Evolutionary conservation across 2,797 vertebrate genomes (phyloP).

Genomic region (Scomberomorus guttatus): DNA sequence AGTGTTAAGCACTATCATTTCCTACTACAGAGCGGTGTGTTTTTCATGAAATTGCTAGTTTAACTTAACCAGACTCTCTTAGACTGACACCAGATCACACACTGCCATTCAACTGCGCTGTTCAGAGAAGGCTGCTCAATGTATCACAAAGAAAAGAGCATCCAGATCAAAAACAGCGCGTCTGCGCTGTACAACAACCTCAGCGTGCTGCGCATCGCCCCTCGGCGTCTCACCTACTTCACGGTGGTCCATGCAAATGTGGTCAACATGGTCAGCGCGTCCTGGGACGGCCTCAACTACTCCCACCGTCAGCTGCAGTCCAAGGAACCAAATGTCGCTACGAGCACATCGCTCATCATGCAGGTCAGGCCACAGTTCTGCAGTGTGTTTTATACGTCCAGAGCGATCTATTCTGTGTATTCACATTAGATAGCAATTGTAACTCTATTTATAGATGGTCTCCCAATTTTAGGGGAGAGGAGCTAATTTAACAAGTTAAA

Average conservation of each 20-base stretch:
- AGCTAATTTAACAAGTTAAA: not conserved
- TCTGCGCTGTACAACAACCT: constrained; percentile 95
- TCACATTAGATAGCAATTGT: not conserved
- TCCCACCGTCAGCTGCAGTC: constrained; percentile 93
- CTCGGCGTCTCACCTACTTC: constrained; percentile 87
- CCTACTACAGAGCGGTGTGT: not conserved
- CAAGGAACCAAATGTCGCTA: constrained; percentile 87
- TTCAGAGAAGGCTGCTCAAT: constrained; percentile 63
- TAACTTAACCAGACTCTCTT: not conserved
- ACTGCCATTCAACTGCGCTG: not conserved
- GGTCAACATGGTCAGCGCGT: constrained; percentile 91
- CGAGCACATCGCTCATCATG: constrained; percentile 90
- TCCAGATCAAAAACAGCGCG: constrained; percentile 90
- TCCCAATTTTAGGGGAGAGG: not conserved
- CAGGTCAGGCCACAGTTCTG: constrained; percentile 83
- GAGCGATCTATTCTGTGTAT: not conserved
- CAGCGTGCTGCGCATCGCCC: constrained; percentile 87
- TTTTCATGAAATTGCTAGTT: not conserved
- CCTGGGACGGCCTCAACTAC: constrained; percentile 88
- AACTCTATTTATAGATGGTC: not conserved
- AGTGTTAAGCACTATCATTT: not conserved
- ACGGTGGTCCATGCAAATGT: constrained; percentile 90
- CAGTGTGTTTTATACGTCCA: no score
- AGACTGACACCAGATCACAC: not conserved
- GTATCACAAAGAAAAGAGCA: constrained; percentile 91